Conservation (phyloP, 1,140 invertebrate genomes). For the Camponotus floridanus region DNA sequence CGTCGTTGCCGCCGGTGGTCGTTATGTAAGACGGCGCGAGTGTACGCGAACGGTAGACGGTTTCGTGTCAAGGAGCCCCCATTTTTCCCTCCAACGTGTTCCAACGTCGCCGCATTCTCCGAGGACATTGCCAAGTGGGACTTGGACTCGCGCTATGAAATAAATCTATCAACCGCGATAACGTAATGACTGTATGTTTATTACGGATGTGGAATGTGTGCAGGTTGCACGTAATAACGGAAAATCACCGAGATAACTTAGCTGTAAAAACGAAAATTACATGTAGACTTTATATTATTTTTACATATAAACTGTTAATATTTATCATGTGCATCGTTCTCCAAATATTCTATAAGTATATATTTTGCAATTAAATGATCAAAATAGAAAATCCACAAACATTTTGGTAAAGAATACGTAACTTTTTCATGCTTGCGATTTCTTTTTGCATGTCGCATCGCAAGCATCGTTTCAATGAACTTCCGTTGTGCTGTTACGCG, state of each 20-base stretch:
- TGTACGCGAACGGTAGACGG: conserved; percentile 33
- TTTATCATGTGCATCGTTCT: background rate
- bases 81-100: conserved; percentile 27
- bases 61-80: conserved; percentile 62
- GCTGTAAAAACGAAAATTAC: background rate
- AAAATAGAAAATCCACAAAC: background rate
- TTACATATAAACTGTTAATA: background rate
- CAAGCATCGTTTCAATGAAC: conserved; percentile 27
- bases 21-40: conserved; percentile 40
- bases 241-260: background rate
- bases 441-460: background rate
- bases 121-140: conserved; percentile 54
- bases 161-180: conserved; percentile 56
- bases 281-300: background rate
- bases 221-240: background rate
- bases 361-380: background rate
- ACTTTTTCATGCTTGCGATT: background rate
- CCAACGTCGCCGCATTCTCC: conserved; percentile 10
- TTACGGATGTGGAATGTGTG: conserved; percentile 12
- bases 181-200: conserved; percentile 38
- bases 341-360: background rate
- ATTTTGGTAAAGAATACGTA: background rate
- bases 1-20: background rate
- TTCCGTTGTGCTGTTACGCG: conserved; percentile 29
- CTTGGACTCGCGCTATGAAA: conserved; percentile 40